Evolutionary conservation across 1,140 invertebrate species (phyloP), one percentile per base, ranked within the genome.

Genomic region (Pissodes strobi): DNA sequence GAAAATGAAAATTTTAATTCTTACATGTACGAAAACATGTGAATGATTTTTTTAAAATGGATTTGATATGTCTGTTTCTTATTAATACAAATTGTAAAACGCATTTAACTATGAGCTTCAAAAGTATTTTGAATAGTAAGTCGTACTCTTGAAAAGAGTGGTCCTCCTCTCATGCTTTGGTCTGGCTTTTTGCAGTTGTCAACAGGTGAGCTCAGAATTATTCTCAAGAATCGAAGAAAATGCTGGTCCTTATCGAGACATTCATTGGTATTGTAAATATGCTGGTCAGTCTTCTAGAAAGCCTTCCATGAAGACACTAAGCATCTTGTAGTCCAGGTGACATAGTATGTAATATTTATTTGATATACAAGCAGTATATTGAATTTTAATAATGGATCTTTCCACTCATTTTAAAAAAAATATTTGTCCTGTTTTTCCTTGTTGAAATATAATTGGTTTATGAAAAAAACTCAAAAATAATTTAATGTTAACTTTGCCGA

Each of bases 121-220:
- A 37, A n/a, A 37, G 30, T 37, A 37, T 37, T 37, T 37, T n/a
- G 13, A n/a, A 37, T 37, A 37, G 9, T 37, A 37, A 37, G n/a
- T n/a, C n/a, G n/a, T n/a, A n/a, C n/a, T n/a, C n/a, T n/a, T n/a
- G n/a, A n/a, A n/a, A n/a, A 34, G 56, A 19, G 30, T 34, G 43
- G 34, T 59, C 25, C 43, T 51, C 37, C 51, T 67, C 66, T 67
- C 60, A 67, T 63, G 66, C 66, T 63, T 46, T 67, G 48, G 66
- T 67, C 61, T 67, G 66, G 60, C 64, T 67, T 56, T 67, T 67
- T 67, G 53, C 66, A 67, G 66, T 57, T 48, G 48, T 23, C 55
- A 63, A 67, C 66, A 67, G 66, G 66, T 67, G 66, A 58, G 63
- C 45, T 58, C 58, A 39, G n/a, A 48, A 30, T 18, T 30, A 52